Evolutionary conservation across 2,797 vertebrate genomes (phyloP).

Genomic region (Meda fulgida): DNA sequence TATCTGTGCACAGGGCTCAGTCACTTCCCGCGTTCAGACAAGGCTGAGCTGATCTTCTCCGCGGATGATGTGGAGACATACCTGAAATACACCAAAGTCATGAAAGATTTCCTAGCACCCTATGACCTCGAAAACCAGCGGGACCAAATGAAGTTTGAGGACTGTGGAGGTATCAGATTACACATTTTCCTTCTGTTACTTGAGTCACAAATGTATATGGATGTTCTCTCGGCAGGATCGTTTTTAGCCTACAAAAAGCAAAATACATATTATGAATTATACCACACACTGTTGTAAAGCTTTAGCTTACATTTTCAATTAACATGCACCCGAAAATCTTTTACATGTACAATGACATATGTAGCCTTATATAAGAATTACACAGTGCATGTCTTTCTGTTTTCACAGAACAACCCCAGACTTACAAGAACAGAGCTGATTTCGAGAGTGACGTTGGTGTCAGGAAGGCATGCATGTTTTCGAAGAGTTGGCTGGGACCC

Average conservation of each 20-base stretch:
- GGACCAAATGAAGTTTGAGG: conserved; percentile 80
- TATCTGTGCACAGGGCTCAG: conserved; percentile 80
- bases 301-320: neutral
- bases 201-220: neutral
- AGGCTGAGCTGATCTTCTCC: conserved; percentile 84
- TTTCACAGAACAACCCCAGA: conserved; percentile 72
- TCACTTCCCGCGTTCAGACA: conserved; percentile 84
- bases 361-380: neutral
- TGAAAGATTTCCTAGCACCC: conserved; percentile 78
- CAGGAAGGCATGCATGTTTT: conserved; percentile 87
- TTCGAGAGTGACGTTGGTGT: conserved; percentile 77
- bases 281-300: neutral
- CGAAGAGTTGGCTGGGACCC: conserved; percentile 79
- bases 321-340: neutral
- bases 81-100: conserved; percentile 73
- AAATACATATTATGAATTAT: neutral
- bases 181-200: neutral
- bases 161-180: conserved; percentile 82
- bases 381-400: neutral
- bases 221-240: neutral
- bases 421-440: conserved; percentile 81
- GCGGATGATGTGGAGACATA: conserved; percentile 71
- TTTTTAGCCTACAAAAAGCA: neutral
- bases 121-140: conserved; percentile 74
- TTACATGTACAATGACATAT: neutral